Evolutionary conservation across 2,113 vertebrate species (phyloP).

Genomic region (Paralichthys olivaceus): DNA sequence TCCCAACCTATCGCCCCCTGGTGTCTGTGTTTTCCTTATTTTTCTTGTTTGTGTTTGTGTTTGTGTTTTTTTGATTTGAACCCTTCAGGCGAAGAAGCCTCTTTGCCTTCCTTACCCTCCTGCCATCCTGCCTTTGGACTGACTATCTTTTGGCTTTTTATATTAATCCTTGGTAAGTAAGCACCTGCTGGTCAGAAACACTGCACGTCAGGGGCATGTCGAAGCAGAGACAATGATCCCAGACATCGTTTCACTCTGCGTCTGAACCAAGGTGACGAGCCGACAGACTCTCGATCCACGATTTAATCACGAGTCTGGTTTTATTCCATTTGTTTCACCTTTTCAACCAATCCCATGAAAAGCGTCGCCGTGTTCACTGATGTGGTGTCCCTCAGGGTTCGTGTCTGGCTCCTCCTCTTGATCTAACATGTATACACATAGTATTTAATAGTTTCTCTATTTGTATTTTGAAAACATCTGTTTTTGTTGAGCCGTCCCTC

Average conservation of each 20-base stretch:
- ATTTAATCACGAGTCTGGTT: slow-evolving; percentile 39
- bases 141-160: slow-evolving; percentile 99
- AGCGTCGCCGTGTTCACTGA: neutral
- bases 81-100: slow-evolving; percentile 99
- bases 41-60: slow-evolving; percentile 46
- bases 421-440: neutral
- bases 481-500: too few relatives aligned
- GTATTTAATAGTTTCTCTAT: neutral
- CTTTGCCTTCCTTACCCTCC: slow-evolving; percentile 99
- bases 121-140: slow-evolving; percentile 99
- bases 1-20: slow-evolving; percentile 86
- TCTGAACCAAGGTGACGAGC: neutral
- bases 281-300: too few relatives aligned
- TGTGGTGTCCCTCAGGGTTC: slow-evolving; percentile 17
- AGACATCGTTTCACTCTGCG: slow-evolving; percentile 44
- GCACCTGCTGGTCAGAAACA: slow-evolving; percentile 62
- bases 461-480: too few relatives aligned
- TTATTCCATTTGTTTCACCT: neutral
- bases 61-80: slow-evolving; percentile 74
- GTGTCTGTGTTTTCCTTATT: slow-evolving; percentile 60
- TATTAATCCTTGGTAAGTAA: slow-evolving; percentile 99
- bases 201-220: slow-evolving; percentile 71
- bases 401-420: neutral
- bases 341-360: slow-evolving; percentile 29
- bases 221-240: slow-evolving; percentile 52